These are phyloP conservation scores for Trogon surrucura DNA, from an alignment of 2,113 vertebrate species.

Conservation along the genomic window DNA sequence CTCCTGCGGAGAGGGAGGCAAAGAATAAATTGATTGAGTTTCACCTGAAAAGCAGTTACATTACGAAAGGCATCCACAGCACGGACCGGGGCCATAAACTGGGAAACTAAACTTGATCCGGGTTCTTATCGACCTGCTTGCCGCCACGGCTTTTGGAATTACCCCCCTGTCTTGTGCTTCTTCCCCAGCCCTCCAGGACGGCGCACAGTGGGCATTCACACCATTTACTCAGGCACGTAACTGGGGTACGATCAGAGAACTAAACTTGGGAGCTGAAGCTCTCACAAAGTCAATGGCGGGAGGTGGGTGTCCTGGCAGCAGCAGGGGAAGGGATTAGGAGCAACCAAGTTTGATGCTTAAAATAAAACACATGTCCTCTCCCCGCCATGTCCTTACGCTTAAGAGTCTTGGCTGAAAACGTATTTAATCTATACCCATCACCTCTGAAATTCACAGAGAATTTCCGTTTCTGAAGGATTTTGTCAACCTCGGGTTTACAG, in stretches of 20 bases:
- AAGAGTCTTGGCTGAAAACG: not conserved
- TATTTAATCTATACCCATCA: not conserved
- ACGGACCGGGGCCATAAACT: not conserved
- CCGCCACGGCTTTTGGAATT: not conserved
- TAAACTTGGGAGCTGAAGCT: slow-evolving; percentile 38
- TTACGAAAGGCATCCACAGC: not conserved
- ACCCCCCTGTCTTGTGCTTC: not conserved
- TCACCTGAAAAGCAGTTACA: not conserved
- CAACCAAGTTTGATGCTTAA: slow-evolving; percentile 55
- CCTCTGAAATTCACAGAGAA: not conserved
- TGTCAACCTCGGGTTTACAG: not conserved
- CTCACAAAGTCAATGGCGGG: not conserved
- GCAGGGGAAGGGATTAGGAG: slow-evolving; percentile 52
- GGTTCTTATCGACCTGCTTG: not conserved
- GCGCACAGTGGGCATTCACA: not conserved
- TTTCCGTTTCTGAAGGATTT: not conserved
- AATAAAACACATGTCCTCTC: slow-evolving; percentile 50
- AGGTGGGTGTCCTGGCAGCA: slow-evolving; percentile 44
- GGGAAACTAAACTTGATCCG: not conserved
- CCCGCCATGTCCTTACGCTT: not conserved
- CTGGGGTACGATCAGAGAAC: not conserved
- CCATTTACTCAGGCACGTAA: not conserved
- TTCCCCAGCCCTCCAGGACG: not conserved
- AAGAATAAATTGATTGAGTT: not conserved
- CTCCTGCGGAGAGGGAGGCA: rapidly evolving